Base-by-base conservation (phyloP, 1,140 invertebrate genomes). In the Leptinotarsa defecta region DNA sequence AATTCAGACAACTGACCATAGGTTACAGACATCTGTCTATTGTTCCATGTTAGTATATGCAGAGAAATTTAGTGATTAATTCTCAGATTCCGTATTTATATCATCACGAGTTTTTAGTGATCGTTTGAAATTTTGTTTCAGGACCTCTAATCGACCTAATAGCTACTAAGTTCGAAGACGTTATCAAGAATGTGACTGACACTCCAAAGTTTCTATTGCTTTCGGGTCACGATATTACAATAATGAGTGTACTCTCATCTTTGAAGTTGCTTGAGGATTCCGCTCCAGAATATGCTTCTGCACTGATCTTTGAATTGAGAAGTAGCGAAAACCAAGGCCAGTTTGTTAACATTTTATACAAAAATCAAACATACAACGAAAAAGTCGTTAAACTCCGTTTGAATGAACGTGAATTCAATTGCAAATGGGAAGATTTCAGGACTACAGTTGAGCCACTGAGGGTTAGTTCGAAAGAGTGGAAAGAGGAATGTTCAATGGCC, bases 151-250 rank as follows among this genome's bases (percentile, higher is more conserved):
- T 94, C 2, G 82, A 72, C 48, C n/a, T 13, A 3, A 27, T 74
- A 11, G 17, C 67, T 4, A 48, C 4, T 11, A 27, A 69, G 13
- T 74, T 74, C 20, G 68, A 43, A 6, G 48, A 19, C n/a, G 57
- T 65, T 64, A 52, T 48, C 11, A 68, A 48, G 11, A 73, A 68
- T n/a, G 62, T 27, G 4, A 48, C 61, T 15, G 19, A 74, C 52
- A 64, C 69, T 13, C 87, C 90, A 52, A 93, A 92, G 79, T 76
- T 95, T 63, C 90, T 90, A 81, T 87, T 95, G 43, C 94, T 93
- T 80, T 94, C 93, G 81, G 92, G 88, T 27, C 95, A 97, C 84
- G 96, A 97, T 84, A 91, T 91, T 3, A 96, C 94, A 0, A 83
- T 97, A 13, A 91, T 92, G 0, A 93, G 91, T 79, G 79, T 96